Base-by-base conservation (phyloP, 2,888 invertebrate species). In the Troglohyphantes excavatus region DNA sequence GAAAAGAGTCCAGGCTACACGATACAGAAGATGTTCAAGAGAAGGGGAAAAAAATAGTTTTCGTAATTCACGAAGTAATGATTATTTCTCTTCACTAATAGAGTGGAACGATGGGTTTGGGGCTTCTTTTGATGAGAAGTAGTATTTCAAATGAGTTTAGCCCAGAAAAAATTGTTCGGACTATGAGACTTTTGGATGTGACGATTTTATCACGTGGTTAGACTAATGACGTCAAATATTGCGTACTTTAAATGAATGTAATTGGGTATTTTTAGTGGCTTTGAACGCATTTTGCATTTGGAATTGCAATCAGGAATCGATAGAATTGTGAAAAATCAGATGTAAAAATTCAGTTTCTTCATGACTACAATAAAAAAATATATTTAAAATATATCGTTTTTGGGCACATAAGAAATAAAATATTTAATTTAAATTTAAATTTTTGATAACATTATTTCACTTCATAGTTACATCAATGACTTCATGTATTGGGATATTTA, bases 61-160 rank as follows among this genome's bases (percentile, higher is more conserved):
- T 65, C 9, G 78, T 39, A 65, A 78, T 78, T 63, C 78, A n/a
- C 43, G 43, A 29, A 43, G 63, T 78, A 78, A 78, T 78, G 78
- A 78, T 78, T 78, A 78, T 78, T 78, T 78, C 78, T 65, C 78
- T 29, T 63, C 43, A 26, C 61, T 78, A 78, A 78, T 78, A 78
- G 78, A 78, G 78, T 43, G 78, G 43, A 65, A 78, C 39, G 39
- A 43, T 26, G 63, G 6, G 63, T 63, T 27, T 17, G 63, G 17
- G 39, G 33, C 19, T n/a, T 76, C 39, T 78, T 43, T 39, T 63
- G 26, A 78, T 43, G 63, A 78, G 78, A 27, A 33, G 26, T 26
- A 63, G 68, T 68, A 43, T 78, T 63, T 43, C 63, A 61, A 63
- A 43, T 78, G 78, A 78, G 43, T 43, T 65, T 9, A 33, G 19